These are phyloP conservation scores for Festucalex cinctus DNA, from an alignment of 2,113 vertebrate species.

Conservation along the genomic window DNA sequence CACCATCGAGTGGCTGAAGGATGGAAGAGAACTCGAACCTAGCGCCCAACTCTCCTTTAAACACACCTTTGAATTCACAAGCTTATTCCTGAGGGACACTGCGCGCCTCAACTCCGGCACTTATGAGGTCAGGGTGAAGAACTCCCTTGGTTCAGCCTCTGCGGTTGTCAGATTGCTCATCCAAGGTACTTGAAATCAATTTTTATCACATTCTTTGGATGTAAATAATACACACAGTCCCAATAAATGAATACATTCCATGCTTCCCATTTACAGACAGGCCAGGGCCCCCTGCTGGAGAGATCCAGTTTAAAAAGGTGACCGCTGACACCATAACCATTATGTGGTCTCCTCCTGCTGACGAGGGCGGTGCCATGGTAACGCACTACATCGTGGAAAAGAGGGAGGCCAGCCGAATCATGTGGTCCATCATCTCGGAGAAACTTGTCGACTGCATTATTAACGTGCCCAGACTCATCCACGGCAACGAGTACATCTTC, in stretches of 20 bases:
- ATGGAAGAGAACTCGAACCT: conserved; percentile 84
- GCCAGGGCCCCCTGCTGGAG: conserved; percentile 87
- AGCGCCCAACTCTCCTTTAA: conserved; percentile 79
- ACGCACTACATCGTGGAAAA: conserved; percentile 97
- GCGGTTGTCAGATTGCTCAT: conserved; percentile 86
- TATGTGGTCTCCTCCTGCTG: conserved; percentile 86
- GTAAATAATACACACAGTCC: too few species aligned
- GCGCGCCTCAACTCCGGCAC: conserved; percentile 85
- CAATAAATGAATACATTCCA: not conserved
- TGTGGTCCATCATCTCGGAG: conserved; percentile 95
- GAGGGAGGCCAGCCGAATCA: conserved; percentile 89
- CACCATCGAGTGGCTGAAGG: conserved; percentile 93
- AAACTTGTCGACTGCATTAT: conserved; percentile 85
- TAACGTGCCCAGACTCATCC: conserved; percentile 89
- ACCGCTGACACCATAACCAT: conserved; percentile 91
- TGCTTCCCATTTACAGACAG: conserved; percentile 76
- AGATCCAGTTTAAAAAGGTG: conserved; percentile 91
- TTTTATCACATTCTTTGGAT: too few species aligned
- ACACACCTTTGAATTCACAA: conserved; percentile 83
- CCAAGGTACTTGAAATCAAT: conserved; percentile 77
- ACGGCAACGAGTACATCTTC: conserved; percentile 97
- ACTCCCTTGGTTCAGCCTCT: conserved; percentile 88
- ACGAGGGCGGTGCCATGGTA: conserved; percentile 91
- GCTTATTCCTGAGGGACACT: conserved; percentile 86
- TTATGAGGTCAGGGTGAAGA: conserved; percentile 93